Base-by-base conservation (phyloP, 2,888 invertebrate genomes). In the Zygogramma bicolorata region DNA sequence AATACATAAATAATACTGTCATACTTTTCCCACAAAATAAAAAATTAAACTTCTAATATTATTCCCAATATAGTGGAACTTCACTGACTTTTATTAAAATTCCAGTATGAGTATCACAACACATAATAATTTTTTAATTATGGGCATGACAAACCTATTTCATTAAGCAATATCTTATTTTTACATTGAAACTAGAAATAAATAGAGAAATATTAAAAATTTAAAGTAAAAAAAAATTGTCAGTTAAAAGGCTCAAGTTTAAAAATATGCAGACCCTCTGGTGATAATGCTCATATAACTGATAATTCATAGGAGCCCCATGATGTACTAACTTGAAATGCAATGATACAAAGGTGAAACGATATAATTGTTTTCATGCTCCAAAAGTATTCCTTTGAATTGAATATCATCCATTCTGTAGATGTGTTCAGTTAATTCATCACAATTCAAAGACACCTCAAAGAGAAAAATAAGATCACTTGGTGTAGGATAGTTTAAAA, bases 401-500 rank as follows among this genome's bases (percentile, higher is more conserved):
- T n/a, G n/a, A n/a, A n/a, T n/a, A n/a, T n/a, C n/a, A n/a, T n/a
- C n/a, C n/a, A n/a, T n/a, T 42, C 42, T 42, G 42, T 42, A 42
- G 42, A 42, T 42, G 7, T 42, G 5, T 42, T 42, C 42, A 42
- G 42, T 42, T 42, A 18, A 42, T 42, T 42, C 42, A 42, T 42
- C 42, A 42, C 18, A 18, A 42, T 42, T 42, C 34, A 34, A 34
- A 42, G 42, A 42, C 5, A 42, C 18, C 18, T 18, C 42, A 18
- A 6, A 42, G 42, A 42, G 42, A 42, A 42, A 42, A 42, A 42
- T 42, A 15, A 42, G 40, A 42, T 42, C 40, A 42, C 40, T 42
- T 42, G n/a, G 13, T 42, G 58, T 27, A 58, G 58, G 58, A 58
- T 58, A 58, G 22, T 58, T 27, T n/a, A 58, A 25, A 15, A 58